phyloP scores from a whole-genome alignment of 2,113 vertebrate species.

The Dicerorhinus sumatrensis region DNA sequence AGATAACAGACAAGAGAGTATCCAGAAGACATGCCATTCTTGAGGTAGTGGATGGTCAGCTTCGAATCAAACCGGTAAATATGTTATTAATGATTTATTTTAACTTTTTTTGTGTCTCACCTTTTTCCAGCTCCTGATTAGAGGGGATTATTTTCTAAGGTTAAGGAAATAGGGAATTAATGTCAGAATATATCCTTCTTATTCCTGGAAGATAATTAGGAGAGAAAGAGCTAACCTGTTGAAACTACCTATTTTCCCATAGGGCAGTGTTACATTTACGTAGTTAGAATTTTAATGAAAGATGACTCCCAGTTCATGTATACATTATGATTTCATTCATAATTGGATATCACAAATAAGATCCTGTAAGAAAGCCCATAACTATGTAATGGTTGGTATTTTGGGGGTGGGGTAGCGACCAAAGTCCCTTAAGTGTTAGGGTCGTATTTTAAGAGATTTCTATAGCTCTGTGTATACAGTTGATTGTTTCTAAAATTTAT shows the following conservation, averaged over 20 bases:
- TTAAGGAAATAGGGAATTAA: conserved; percentile 49
- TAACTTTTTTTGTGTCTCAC: neutral
- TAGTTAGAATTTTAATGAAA: conserved; percentile 27
- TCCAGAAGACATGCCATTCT: conserved; percentile 92
- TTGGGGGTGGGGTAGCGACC: neutral
- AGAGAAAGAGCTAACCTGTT: conserved; percentile 21
- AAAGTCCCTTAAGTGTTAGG: neutral
- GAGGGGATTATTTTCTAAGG: conserved; percentile 13
- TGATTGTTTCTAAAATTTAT: conserved; percentile 44
- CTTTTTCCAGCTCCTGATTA: conserved; percentile 1
- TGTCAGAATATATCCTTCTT: conserved; percentile 31
- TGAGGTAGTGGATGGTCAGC: conserved; percentile 86
- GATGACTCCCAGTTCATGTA: neutral
- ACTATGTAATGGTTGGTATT: neutral
- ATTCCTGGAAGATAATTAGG: conserved; percentile 7
- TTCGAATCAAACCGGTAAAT: conserved; percentile 92
- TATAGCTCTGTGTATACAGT: neutral
- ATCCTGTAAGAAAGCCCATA: neutral
- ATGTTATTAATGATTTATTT: conserved; percentile 15
- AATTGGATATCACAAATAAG: neutral
- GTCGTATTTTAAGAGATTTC: neutral
- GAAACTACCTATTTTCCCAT: neutral
- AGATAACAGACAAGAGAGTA: conserved; percentile 93
- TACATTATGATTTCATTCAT: neutral
- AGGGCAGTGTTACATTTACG: neutral